Conservation (phyloP, 2,113 vertebrate genomes). For the Chaetodon auriga region DNA sequence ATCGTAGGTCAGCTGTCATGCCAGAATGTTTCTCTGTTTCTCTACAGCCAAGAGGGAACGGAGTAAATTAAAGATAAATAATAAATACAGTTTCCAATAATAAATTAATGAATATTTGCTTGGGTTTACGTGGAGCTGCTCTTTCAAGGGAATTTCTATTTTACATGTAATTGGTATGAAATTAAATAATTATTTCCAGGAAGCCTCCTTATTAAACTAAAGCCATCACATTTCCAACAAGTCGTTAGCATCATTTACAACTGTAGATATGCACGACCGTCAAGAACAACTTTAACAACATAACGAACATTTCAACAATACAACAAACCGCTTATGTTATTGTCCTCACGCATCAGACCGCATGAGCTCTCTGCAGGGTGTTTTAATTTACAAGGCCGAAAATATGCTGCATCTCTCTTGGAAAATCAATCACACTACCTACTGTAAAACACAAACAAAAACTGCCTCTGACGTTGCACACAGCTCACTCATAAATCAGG, state of each 20-base stretch:
- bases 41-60: not conserved
- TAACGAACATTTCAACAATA: not conserved
- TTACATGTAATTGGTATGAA: not conserved
- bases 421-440: conserved; percentile 37
- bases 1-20: not conserved
- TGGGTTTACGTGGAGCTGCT: not conserved
- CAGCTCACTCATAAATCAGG: conserved; percentile 60
- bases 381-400: conserved; percentile 37
- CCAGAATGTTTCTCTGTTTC: no score
- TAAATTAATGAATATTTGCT: not conserved
- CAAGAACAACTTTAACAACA: not conserved
- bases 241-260: not conserved
- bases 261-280: not conserved
- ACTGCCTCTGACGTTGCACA: conserved; percentile 17
- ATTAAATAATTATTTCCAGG: not conserved
- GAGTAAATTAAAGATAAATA: no score
- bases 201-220: not conserved
- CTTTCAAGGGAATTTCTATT: not conserved
- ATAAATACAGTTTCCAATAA: not conserved
- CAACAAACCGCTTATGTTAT: not conserved
- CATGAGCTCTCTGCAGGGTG: not conserved
- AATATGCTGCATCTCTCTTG: conserved; percentile 22
- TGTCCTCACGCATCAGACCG: not conserved
- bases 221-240: not conserved
- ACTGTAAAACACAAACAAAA: conserved; percentile 29